Evolutionary conservation across 2,113 vertebrate species (phyloP).

Genomic region (Centropus unirufus): DNA sequence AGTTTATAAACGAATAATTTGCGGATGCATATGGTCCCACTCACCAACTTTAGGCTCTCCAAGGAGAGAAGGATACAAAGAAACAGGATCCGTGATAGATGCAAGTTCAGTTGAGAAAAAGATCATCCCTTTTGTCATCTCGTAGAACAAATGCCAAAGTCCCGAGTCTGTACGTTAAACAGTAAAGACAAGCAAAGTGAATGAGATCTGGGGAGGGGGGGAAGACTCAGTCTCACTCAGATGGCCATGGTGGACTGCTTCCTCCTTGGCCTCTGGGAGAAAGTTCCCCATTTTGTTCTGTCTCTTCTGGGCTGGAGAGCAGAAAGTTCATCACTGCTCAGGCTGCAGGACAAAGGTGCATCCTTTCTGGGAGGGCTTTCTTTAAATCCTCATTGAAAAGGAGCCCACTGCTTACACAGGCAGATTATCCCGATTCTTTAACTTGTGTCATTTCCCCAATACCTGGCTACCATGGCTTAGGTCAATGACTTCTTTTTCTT

Average conservation of each 20-base stretch:
- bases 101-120: background rate
- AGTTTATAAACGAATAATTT: background rate
- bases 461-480: background rate
- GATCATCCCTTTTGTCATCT: background rate
- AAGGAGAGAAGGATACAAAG: background rate
- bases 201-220: accelerated
- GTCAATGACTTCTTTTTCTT: background rate
- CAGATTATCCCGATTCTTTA: background rate
- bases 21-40: background rate
- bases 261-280: background rate
- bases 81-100: background rate
- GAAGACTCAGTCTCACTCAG: accelerated
- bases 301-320: background rate
- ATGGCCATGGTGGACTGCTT: background rate
- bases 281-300: background rate
- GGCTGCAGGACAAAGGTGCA: background rate
- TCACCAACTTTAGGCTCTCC: background rate
- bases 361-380: background rate
- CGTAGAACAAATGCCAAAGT: background rate
- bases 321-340: background rate
- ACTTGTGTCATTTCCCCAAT: background rate
- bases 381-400: background rate
- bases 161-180: background rate
- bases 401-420: background rate
- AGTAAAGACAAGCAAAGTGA: background rate